phyloP scores from a whole-genome alignment of 2,888 invertebrate genomes.

The Nesidiocoris tenuis region DNA sequence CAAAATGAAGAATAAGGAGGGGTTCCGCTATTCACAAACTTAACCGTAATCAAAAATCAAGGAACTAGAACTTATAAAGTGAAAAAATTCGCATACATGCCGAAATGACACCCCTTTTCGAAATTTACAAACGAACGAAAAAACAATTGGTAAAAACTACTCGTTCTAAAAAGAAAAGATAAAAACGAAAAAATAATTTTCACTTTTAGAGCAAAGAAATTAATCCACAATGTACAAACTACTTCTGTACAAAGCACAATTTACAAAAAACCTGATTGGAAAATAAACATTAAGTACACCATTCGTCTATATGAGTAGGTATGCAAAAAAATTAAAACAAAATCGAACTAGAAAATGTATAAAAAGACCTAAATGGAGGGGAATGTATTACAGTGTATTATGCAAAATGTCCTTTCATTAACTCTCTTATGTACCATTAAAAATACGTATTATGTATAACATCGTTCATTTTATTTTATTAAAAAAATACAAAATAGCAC shows the following conservation, averaged over 20 bases:
- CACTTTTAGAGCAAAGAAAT: conserved; percentile 17
- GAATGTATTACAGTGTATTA: conserved; percentile 36
- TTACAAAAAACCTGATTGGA: conserved; percentile 21
- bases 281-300: conserved; percentile 35
- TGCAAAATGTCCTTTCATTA: conserved; percentile 23
- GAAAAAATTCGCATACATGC: conserved; percentile 8
- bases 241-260: neutral
- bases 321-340: conserved; percentile 10
- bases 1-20: conserved; percentile 15
- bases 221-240: conserved; percentile 24
- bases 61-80: conserved; percentile 30
- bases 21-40: conserved; percentile 22
- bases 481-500: conserved; percentile 45
- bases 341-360: conserved; percentile 2
- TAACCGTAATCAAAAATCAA: conserved; percentile 22
- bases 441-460: conserved; percentile 22
- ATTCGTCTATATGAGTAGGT: conserved; percentile 4
- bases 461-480: conserved; percentile 32
- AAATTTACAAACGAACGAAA: neutral
- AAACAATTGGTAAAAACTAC: conserved; percentile 13
- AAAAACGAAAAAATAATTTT: conserved; percentile 11
- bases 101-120: neutral
- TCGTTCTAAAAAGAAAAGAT: conserved; percentile 8
- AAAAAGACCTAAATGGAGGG: conserved; percentile 19
- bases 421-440: conserved; percentile 8